Evolutionary conservation across 1,140 invertebrate genomes (phyloP).

Genomic region (Leptoteleia sp.): DNA sequence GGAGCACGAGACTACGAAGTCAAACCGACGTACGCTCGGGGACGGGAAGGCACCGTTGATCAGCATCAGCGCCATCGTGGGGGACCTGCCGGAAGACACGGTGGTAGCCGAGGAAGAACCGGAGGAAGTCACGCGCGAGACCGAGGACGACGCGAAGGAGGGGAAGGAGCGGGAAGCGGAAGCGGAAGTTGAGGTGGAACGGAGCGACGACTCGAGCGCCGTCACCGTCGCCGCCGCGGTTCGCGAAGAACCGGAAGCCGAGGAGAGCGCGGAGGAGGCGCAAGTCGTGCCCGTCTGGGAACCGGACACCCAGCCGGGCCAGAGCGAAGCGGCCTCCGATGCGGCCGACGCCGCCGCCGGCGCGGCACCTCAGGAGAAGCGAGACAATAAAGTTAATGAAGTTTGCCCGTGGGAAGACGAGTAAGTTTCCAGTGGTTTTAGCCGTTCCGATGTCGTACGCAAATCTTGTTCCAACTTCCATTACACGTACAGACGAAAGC

Average conservation of each 20-base stretch:
- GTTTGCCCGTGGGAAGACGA: slow-evolving; percentile 95
- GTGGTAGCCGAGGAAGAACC: slow-evolving; percentile 44
- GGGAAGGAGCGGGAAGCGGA: slow-evolving; percentile 3
- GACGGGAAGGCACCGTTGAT: slow-evolving; percentile 84
- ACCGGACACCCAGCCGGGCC: slow-evolving; percentile 66
- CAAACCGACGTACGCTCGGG: slow-evolving; percentile 10
- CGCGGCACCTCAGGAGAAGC: slow-evolving; percentile 73
- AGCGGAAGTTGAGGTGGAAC: slow-evolving; percentile 20
- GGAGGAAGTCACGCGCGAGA: slow-evolving; percentile 59
- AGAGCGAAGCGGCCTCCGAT: slow-evolving; percentile 45
- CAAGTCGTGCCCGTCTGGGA: slow-evolving; percentile 77
- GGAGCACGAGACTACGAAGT: slow-evolving; percentile 72
- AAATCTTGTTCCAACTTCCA: no score
- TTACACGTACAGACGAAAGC: no score
- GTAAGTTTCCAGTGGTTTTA: slow-evolving; percentile 84
- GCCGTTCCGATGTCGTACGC: no score
- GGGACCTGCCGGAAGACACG: slow-evolving; percentile 81
- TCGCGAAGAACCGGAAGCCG: slow-evolving; percentile 41
- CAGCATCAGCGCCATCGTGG: slow-evolving; percentile 86
- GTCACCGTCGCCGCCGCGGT: slow-evolving; percentile 22
- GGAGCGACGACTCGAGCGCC: slow-evolving; percentile 11
- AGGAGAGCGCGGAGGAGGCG: slow-evolving; percentile 69
- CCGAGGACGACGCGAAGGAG: slow-evolving; percentile 22
- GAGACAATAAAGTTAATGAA: slow-evolving; percentile 86
- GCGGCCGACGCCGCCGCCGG: slow-evolving; percentile 43